Conservation (phyloP, 1,140 invertebrate genomes). For the Pentalonia nigronervosa region DNA sequence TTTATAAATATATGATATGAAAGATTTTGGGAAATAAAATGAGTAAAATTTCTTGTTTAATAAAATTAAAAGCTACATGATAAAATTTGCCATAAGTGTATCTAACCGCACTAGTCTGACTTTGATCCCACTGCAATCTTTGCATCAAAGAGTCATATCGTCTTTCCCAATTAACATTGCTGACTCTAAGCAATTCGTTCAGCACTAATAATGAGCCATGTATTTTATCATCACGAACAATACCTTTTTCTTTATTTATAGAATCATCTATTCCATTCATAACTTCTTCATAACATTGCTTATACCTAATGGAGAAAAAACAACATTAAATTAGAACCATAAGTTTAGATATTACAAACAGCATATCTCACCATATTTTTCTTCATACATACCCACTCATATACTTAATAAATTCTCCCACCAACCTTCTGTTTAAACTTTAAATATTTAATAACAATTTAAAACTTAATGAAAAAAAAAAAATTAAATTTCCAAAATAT, state of each 20-base stretch:
- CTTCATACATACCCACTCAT: not conserved
- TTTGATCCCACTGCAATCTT: conserved; percentile 63
- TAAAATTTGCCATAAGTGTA: not conserved
- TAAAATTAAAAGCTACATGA: not conserved
- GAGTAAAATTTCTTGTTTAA: too few species aligned
- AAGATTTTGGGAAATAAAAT: too few species aligned
- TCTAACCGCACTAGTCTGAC: conserved; percentile 33
- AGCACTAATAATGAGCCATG: conserved; percentile 93
- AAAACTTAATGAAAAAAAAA: not conserved
- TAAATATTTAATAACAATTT: not conserved
- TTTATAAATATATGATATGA: not conserved
- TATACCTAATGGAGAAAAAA: conserved; percentile 66
- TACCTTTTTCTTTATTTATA: conserved; percentile 75
- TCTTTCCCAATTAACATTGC: conserved; percentile 88
- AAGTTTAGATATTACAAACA: not conserved
- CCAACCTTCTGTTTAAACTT: not conserved
- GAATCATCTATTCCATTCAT: conserved; percentile 77
- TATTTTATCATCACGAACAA: conserved; percentile 86
- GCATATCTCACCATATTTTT: not conserved
- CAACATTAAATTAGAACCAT: not conserved
- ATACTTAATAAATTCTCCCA: not conserved
- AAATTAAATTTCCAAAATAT: not conserved
- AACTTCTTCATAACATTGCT: conserved; percentile 91
- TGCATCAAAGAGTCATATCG: conserved; percentile 78
- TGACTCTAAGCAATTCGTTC: conserved; percentile 92